phyloP scores from a whole-genome alignment of 1,140 invertebrate species.

The Anoplophora glabripennis region DNA sequence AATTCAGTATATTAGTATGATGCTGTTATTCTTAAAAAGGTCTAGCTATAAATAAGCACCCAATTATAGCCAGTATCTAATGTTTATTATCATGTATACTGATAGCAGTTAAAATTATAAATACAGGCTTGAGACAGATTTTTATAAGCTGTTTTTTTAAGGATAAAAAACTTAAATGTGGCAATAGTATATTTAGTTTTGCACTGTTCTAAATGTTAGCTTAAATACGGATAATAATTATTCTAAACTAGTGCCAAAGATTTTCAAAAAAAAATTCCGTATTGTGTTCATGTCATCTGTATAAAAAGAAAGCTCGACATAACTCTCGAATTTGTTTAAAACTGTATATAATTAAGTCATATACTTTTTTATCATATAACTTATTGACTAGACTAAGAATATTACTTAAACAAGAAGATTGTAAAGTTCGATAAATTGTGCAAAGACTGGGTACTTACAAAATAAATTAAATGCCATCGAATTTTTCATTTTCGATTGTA shows the following conservation, averaged over 20 bases:
- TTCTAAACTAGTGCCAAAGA: constrained; percentile 19
- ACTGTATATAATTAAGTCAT: constrained; percentile 15
- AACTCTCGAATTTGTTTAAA: constrained; percentile 1
- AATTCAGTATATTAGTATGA: too few species aligned
- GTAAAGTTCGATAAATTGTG: constrained; percentile 20
- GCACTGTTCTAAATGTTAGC: too few species aligned
- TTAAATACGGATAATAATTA: background rate
- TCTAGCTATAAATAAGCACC: too few species aligned
- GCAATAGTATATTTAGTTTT: too few species aligned
- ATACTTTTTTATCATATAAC: constrained; percentile 12
- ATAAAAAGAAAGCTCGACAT: too few species aligned
- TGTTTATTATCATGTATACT: too few species aligned
- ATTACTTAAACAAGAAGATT: constrained; percentile 1
- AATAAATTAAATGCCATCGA: constrained; percentile 22
- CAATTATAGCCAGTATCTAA: too few species aligned
- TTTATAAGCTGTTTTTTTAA: too few species aligned
- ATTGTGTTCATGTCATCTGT: constrained; percentile 5
- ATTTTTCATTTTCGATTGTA: constrained; percentile 17
- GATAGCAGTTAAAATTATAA: too few species aligned
- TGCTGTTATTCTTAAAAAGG: too few species aligned
- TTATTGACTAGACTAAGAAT: constrained; percentile 11
- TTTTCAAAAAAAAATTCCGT: constrained; percentile 2
- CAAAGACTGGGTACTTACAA: constrained; percentile 33
- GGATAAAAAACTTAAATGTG: too few species aligned
- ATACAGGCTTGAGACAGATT: too few species aligned